Base-by-base conservation (phyloP, 2,888 invertebrate species). In the Calephelis perditalis region DNA sequence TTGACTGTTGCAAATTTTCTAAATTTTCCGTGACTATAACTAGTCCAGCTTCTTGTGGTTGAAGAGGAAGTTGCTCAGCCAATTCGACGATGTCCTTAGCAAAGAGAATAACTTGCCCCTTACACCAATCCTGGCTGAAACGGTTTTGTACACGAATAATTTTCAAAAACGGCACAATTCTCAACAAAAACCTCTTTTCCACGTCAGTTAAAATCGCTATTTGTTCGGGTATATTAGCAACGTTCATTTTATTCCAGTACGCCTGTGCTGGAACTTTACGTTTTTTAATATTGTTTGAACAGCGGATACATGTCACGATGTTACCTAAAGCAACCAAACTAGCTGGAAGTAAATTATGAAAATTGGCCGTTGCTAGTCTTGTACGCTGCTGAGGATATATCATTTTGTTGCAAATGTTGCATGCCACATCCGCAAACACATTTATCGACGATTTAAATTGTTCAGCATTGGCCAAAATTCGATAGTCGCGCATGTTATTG, bases 51-150 rank as follows among this genome's bases (percentile, higher is more conserved):
- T 61, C 36, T 12, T 52, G 2, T 62, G 62, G 65, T 36, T 61
- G 43, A 54, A 67, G 63, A 43, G 67, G 67, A 12, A 68, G 15
- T 62, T 67, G 67, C 43, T 67, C 66, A 54, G 65, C 66, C 9
- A 69, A 36, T 59, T 68, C 68, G 1, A 67, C 62, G n/a, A 68
- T 58, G 57, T 69, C 68, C 57, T 70, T 60, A 46, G 70, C 70
- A 64, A 73, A 71, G 59, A 70, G 63, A 62, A 68, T 55, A 0
- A 68, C 68, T 60, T 71, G 70, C 4, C 69, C 66, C 47, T 59
- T 62, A 56, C 66, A 73, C 71, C 69, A 71, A 68, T 69, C 59
- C 65, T 72, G 69, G 49, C 68, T 67, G 47, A 70, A 72, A 9
- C 70, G 63, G 49, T 71, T 71, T 37, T 68, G 47, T 11, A 72